Percentiles rank a stretch among this genome's conserved stretches.
Evolutionary conservation across 2,113 vertebrate genomes (phyloP).

Genomic region (Siniperca chuatsi): DNA sequence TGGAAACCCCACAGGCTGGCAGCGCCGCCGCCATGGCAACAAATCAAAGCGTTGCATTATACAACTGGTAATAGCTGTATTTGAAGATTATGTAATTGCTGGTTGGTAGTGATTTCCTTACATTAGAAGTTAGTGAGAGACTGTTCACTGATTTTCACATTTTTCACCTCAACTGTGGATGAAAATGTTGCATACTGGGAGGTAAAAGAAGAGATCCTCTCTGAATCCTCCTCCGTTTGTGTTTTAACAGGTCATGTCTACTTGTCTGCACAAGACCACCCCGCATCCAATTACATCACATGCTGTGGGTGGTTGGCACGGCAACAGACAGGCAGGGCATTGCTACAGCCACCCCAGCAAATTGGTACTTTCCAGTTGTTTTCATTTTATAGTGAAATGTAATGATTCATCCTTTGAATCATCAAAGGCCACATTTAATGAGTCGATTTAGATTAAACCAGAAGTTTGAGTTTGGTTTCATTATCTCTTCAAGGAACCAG

Average conservation of each 20-base stretch:
- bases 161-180: not conserved
- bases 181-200: not conserved
- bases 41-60: constrained; percentile 25
- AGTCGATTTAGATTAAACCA: constrained; percentile 18
- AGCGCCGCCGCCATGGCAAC: not conserved
- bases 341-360: constrained; percentile 9
- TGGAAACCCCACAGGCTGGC: constrained; percentile 15
- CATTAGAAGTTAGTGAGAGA: not conserved
- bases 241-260: constrained; percentile 22
- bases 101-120: not conserved
- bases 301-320: constrained; percentile 30
- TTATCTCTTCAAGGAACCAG: not conserved
- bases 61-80: not conserved
- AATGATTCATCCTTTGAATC: constrained; percentile 51
- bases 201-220: not conserved
- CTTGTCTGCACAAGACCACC: constrained; percentile 51
- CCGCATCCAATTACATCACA: not conserved
- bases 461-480: not conserved
- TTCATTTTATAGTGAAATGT: constrained; percentile 13
- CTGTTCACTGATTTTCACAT: not conserved
- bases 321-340: constrained; percentile 37
- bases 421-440: not conserved
- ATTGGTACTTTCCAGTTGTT: constrained; percentile 25
- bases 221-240: not conserved
- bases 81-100: constrained; percentile 9